phyloP scores from a whole-genome alignment of 2,888 invertebrate species.

The Platycheirus rosarum region DNA sequence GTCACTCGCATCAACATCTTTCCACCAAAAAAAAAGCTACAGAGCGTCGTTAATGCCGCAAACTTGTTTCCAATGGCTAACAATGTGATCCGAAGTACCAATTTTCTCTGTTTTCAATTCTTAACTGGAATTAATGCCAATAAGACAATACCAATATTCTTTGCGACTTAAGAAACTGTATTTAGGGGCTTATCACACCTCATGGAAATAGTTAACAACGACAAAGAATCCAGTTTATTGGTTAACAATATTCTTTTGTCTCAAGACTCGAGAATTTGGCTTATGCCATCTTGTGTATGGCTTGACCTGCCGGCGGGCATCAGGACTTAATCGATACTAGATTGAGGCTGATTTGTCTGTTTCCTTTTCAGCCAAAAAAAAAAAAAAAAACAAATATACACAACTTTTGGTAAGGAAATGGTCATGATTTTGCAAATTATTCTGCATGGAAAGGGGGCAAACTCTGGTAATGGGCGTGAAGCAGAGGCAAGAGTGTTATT shows the following conservation, averaged over 20 bases:
- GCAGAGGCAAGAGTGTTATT: constrained; percentile 33
- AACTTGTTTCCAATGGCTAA: constrained; percentile 56
- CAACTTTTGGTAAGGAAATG: constrained; percentile 16
- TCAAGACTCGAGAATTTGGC: constrained; percentile 8
- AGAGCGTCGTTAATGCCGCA: constrained; percentile 24
- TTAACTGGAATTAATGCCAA: constrained; percentile 39
- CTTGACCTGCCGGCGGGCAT: too few species aligned
- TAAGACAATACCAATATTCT: constrained; percentile 11
- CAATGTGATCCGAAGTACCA: constrained; percentile 39
- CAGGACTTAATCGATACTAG: constrained; percentile 44
- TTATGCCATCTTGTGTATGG: neutral
- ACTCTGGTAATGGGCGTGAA: constrained; percentile 17
- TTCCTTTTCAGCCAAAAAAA: constrained; percentile 40
- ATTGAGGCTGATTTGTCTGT: constrained; percentile 32
- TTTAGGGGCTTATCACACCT: constrained; percentile 50
- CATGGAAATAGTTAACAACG: constrained; percentile 54
- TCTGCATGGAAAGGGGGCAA: constrained; percentile 19
- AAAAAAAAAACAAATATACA: constrained; percentile 24
- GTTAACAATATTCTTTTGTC: constrained; percentile 51
- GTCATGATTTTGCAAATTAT: constrained; percentile 13
- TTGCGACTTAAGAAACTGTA: constrained; percentile 25
- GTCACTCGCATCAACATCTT: constrained; percentile 25
- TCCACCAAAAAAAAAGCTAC: constrained; percentile 15
- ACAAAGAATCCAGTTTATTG: constrained; percentile 72
- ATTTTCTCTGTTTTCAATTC: constrained; percentile 25